Evolutionary conservation across 2,888 invertebrate species (phyloP).

Genomic region (Caenorhabditis doughertyi): DNA sequence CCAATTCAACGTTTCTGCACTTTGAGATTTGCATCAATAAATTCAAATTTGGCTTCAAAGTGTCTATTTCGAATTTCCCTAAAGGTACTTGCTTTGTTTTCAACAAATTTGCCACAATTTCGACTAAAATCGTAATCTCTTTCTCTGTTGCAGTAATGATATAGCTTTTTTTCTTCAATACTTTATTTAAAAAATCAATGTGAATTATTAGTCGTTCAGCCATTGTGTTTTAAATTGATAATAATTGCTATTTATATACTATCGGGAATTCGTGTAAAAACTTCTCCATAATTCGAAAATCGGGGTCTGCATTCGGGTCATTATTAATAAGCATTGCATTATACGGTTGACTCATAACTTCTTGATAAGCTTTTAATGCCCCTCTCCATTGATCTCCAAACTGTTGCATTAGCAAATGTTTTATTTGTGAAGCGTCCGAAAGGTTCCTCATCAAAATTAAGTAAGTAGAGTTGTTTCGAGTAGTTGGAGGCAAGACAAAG

Average conservation of each 20-base stretch:
- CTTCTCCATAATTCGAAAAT: neutral
- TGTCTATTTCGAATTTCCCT: neutral
- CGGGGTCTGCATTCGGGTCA: neutral
- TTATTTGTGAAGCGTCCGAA: too few relatives aligned
- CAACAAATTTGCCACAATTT: conserved; percentile 5
- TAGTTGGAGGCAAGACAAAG: neutral
- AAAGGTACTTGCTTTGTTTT: neutral
- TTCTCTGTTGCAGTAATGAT: neutral
- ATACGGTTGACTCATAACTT: neutral
- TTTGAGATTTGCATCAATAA: neutral
- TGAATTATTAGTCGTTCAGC: neutral
- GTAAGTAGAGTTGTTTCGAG: conserved; percentile 5
- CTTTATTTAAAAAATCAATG: too few relatives aligned
- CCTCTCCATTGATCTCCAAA: too few relatives aligned
- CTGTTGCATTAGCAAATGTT: too few relatives aligned
- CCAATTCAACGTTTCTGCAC: too few relatives aligned
- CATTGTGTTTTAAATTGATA: neutral
- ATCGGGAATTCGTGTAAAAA: conserved; percentile 5
- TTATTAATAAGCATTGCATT: conserved; percentile 4
- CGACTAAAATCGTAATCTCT: neutral
- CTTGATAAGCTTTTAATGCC: too few relatives aligned
- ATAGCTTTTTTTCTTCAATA: neutral
- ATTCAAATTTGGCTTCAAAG: neutral
- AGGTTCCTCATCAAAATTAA: conserved; percentile 6
- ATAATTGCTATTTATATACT: conserved; percentile 3